Evolutionary conservation across 2,113 vertebrate species (phyloP).

Genomic region (Orycteropus afer): DNA sequence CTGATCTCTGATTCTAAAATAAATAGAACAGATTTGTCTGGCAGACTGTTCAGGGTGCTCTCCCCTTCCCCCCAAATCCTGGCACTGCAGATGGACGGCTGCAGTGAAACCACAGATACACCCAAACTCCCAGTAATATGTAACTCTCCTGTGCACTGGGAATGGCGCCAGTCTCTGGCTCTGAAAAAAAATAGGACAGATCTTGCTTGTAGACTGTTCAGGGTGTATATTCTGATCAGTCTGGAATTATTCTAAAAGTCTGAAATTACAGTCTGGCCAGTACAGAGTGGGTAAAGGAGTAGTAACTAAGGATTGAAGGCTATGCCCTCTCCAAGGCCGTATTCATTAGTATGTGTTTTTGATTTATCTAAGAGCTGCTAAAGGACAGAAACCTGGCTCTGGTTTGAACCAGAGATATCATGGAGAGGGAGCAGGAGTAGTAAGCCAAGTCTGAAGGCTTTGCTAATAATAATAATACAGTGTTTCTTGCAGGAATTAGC

Average conservation of each 20-base stretch:
- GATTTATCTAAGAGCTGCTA: background rate
- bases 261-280: background rate
- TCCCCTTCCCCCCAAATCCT: background rate
- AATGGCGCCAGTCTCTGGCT: background rate
- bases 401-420: background rate
- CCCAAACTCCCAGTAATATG: background rate
- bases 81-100: background rate
- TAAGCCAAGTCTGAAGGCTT: background rate
- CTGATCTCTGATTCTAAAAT: background rate
- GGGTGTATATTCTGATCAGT: background rate
- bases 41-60: background rate
- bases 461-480: background rate
- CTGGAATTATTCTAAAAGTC: background rate
- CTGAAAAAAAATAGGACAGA: background rate
- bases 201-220: background rate
- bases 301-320: background rate
- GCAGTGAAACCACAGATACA: background rate
- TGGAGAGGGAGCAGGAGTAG: background rate
- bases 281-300: background rate
- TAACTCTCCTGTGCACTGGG: background rate
- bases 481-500: background rate
- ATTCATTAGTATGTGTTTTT: background rate
- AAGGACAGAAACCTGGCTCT: background rate
- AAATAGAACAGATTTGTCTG: background rate
- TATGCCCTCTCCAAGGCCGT: background rate